Evolutionary conservation across 2,888 invertebrate species (phyloP).

Genomic region (Aproaerema taeniolella): DNA sequence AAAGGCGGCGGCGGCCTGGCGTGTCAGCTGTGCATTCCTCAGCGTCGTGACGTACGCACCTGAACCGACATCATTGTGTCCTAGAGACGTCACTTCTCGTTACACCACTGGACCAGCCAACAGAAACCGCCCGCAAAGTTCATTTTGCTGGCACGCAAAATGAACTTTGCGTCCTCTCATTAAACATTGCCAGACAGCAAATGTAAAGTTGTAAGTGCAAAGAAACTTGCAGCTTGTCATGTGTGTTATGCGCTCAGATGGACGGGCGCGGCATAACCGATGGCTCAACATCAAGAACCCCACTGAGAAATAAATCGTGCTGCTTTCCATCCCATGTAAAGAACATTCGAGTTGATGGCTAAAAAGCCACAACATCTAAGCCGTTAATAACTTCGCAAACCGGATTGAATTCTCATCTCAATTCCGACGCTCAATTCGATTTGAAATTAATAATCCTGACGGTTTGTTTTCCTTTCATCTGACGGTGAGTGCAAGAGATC

Average conservation of each 20-base stretch:
- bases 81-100: slow-evolving; percentile 51
- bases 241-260: slow-evolving; percentile 42
- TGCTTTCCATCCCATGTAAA: slow-evolving; percentile 27
- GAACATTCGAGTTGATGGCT: slow-evolving; percentile 32
- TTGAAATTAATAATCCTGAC: slow-evolving; percentile 37
- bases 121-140: slow-evolving; percentile 32
- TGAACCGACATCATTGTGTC: slow-evolving; percentile 43
- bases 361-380: slow-evolving; percentile 25
- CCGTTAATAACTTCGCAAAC: slow-evolving; percentile 31
- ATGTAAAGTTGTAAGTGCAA: slow-evolving; percentile 16
- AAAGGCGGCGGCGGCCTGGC: too few relatives aligned
- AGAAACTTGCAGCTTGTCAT: slow-evolving; percentile 29
- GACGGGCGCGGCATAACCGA: slow-evolving; percentile 44
- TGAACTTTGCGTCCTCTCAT: too few relatives aligned
- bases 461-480: slow-evolving; percentile 43
- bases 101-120: slow-evolving; percentile 37
- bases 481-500: slow-evolving; percentile 18
- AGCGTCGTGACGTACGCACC: slow-evolving; percentile 37
- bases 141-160: slow-evolving; percentile 21
- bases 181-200: too few relatives aligned
- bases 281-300: slow-evolving; percentile 38
- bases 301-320: slow-evolving; percentile 49
- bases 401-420: slow-evolving; percentile 37
- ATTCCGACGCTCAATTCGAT: slow-evolving; percentile 27
- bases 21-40: slow-evolving; percentile 27